Evolutionary conservation across 2,113 vertebrate genomes (phyloP).

Genomic region (Cheirogaleus medius): DNA sequence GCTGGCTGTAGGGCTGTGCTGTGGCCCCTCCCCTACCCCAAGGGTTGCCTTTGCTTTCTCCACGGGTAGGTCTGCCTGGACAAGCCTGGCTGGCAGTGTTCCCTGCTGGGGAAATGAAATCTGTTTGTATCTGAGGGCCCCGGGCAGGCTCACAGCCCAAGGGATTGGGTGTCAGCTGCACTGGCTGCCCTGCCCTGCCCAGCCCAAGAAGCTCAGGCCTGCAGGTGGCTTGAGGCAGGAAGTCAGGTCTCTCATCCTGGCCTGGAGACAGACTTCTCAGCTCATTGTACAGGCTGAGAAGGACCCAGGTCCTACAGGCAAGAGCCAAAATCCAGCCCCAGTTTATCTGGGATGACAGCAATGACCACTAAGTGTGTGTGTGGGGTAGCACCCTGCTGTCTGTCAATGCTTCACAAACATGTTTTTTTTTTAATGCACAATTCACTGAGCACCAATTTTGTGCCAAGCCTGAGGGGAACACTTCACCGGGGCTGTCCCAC

Average conservation of each 20-base stretch:
- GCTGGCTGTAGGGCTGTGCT: not conserved
- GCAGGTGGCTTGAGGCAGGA: not conserved
- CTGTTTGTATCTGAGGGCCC: conserved; percentile 68
- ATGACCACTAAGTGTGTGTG: not conserved
- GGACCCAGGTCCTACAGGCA: not conserved
- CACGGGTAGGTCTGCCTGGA: conserved; percentile 2
- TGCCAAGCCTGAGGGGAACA: not conserved
- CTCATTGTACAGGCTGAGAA: not conserved
- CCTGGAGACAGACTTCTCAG: not conserved
- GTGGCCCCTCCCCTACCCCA: not conserved
- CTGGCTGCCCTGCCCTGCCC: not conserved
- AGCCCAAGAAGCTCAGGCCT: not conserved
- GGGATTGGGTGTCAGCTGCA: conserved; percentile 27
- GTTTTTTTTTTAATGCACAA: not conserved
- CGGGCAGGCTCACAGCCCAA: not conserved
- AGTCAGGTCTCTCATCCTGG: not conserved
- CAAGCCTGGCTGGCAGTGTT: conserved; percentile 62
- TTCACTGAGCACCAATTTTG: not conserved
- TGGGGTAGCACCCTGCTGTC: not conserved
- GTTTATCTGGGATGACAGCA: not conserved
- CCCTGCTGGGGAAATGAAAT: conserved; percentile 56
- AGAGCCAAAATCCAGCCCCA: not conserved
- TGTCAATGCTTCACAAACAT: not conserved
- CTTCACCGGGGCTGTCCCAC: not conserved
- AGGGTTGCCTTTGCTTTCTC: not conserved